These are phyloP conservation scores for Mellilla xanthometata DNA, from an alignment of 2,888 invertebrate species.

Conservation along the genomic window DNA sequence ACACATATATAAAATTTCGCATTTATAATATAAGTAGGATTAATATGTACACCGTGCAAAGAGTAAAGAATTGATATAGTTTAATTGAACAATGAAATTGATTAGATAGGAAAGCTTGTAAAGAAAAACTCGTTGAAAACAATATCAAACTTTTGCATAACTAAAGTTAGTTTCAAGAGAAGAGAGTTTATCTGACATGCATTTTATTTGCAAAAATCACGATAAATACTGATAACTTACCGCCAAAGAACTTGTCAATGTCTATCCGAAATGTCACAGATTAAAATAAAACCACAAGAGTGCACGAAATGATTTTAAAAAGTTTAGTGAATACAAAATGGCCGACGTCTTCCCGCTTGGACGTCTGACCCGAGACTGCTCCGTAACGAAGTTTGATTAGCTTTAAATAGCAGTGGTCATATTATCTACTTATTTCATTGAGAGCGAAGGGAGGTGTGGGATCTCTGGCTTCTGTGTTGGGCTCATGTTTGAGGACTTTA, in stretches of 20 bases:
- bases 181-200: too few species aligned
- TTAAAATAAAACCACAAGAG: slow-evolving; percentile 64
- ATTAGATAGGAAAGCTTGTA: too few species aligned
- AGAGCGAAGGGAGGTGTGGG: slow-evolving; percentile 64
- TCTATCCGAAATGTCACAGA: slow-evolving; percentile 71
- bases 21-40: too few species aligned
- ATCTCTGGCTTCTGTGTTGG: slow-evolving; percentile 53
- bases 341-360: slow-evolving; percentile 56
- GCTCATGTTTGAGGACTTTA: slow-evolving; percentile 30
- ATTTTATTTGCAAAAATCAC: too few species aligned
- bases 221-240: slow-evolving; percentile 34
- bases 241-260: slow-evolving; percentile 39
- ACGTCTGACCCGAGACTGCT: slow-evolving; percentile 77
- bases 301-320: slow-evolving; percentile 59
- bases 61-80: too few species aligned
- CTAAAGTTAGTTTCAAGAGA: too few species aligned
- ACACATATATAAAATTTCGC: too few species aligned
- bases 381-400: slow-evolving; percentile 85
- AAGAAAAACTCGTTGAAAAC: too few species aligned
- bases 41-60: too few species aligned
- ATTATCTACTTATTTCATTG: slow-evolving; percentile 84
- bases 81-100: too few species aligned
- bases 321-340: slow-evolving; percentile 61
- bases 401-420: slow-evolving; percentile 84
- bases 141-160: too few species aligned